Conservation (phyloP, 1,140 invertebrate genomes). For the Doryteuthis pealeii region DNA sequence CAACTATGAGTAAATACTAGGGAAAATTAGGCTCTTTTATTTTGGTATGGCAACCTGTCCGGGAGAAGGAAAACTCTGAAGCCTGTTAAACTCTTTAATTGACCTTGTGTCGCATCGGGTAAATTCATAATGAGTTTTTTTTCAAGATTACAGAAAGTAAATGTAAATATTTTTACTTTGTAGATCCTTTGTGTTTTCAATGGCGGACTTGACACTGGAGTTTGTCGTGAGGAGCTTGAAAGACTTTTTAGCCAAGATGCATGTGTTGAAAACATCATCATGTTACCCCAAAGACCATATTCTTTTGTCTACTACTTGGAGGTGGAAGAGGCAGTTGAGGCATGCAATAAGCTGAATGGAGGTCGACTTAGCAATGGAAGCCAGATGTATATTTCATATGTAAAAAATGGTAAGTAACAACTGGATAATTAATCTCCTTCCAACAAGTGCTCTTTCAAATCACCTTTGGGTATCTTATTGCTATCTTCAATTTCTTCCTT, state of each 20-base stretch:
- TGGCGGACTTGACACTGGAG: constrained; percentile 73
- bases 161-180: constrained; percentile 27
- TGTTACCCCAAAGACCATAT: constrained; percentile 75
- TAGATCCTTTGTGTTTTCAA: constrained; percentile 72
- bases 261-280: constrained; percentile 64
- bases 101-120: no score
- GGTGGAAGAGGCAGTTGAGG: constrained; percentile 61
- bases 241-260: constrained; percentile 63
- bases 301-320: constrained; percentile 70
- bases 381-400: constrained; percentile 16
- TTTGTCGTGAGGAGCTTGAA: constrained; percentile 68
- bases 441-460: not conserved
- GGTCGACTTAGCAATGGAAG: constrained; percentile 27
- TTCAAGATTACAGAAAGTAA: no score
- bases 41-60: no score
- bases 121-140: no score
- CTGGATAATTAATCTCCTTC: not conserved
- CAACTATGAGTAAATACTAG: no score
- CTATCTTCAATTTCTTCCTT: no score
- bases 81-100: no score
- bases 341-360: constrained; percentile 64
- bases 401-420: not conserved
- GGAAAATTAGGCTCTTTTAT: no score
- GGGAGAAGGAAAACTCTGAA: no score
- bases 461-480: no score